Conservation (phyloP, 2,797 vertebrate genomes). For the Brachymystax lenok region DNA sequence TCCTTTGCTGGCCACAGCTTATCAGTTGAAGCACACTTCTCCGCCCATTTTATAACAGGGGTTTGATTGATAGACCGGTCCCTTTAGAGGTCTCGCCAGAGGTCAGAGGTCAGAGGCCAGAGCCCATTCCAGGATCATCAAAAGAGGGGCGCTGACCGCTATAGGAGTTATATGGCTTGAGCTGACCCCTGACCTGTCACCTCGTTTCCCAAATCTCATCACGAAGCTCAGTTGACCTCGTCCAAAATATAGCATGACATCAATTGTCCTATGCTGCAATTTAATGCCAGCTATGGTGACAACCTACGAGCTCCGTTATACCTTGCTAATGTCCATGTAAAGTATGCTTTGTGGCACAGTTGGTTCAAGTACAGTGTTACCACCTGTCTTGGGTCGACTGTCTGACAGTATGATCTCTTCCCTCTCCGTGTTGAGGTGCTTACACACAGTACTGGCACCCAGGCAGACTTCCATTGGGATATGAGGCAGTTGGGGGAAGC, state of each 20-base stretch:
- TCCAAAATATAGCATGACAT: too few relatives aligned
- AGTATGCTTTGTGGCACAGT: background rate
- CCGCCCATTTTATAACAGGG: background rate
- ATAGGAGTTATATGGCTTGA: background rate
- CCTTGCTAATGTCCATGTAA: background rate
- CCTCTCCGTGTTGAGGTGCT: background rate
- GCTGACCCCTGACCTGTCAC: background rate
- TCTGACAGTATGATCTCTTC: background rate
- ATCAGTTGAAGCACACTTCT: too few relatives aligned
- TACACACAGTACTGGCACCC: background rate
- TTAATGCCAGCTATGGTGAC: background rate
- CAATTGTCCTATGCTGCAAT: background rate
- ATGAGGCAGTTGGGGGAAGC: background rate
- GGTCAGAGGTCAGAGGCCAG: background rate
- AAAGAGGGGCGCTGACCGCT: background rate
- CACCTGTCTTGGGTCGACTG: background rate
- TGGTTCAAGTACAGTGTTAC: background rate
- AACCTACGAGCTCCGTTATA: background rate
- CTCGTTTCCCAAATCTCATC: background rate
- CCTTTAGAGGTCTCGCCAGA: background rate
- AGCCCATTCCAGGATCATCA: background rate
- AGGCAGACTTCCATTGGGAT: slow-evolving; percentile 16
- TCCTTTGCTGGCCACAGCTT: background rate
- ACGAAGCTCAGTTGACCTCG: background rate
- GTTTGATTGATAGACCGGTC: background rate